phyloP scores from a whole-genome alignment of 2,888 invertebrate genomes.

The Theristus sp. region DNA sequence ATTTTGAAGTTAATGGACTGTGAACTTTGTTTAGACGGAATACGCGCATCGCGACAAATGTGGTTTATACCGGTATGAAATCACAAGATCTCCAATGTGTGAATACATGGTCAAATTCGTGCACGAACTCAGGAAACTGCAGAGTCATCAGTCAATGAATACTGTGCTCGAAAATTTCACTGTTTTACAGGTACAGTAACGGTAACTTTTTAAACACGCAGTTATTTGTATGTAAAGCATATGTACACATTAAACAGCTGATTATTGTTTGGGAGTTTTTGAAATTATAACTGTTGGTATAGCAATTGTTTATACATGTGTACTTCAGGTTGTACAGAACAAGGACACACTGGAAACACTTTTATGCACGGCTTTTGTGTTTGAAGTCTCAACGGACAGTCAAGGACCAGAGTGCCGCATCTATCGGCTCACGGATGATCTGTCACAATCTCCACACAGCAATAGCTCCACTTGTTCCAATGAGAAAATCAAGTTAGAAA shows the following conservation, averaged over 20 bases:
- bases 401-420: background rate
- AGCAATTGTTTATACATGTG: background rate
- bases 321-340: conserved; percentile 78
- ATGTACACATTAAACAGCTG: background rate
- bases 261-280: background rate
- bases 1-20: too few relatives aligned
- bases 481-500: background rate
- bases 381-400: conserved; percentile 60
- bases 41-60: conserved; percentile 58
- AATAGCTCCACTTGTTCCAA: background rate
- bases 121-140: conserved; percentile 90
- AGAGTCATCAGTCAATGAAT: conserved; percentile 86
- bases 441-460: background rate
- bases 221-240: background rate
- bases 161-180: conserved; percentile 99
- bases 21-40: conserved; percentile 48
- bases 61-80: conserved; percentile 83
- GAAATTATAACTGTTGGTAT: background rate
- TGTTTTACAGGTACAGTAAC: conserved; percentile 58
- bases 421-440: background rate
- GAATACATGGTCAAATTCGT: conserved; percentile 99
- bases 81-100: conserved; percentile 96
- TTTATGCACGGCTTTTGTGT: conserved; percentile 93
- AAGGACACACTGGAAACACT: conserved; percentile 93
- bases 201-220: background rate